Evolutionary conservation across 2,797 vertebrate species (phyloP).

Genomic region (Bucorvus abyssinicus): DNA sequence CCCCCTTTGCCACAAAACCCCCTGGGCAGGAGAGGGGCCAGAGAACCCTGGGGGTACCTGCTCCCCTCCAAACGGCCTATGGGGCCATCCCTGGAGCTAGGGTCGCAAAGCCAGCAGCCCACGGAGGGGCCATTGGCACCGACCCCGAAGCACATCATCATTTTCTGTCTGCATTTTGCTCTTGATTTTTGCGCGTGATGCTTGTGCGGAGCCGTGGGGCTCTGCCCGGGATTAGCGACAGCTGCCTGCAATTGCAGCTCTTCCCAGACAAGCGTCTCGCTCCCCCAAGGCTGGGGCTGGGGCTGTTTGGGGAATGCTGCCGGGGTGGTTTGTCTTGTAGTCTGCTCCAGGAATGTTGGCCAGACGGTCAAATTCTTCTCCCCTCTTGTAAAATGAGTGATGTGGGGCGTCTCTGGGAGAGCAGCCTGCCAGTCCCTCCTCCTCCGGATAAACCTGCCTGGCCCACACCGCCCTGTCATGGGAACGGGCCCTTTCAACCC

Average conservation of each 20-base stretch:
- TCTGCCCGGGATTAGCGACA: conserved; percentile 39
- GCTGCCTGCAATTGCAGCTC: conserved; percentile 62
- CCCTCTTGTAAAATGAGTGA: conserved; percentile 70
- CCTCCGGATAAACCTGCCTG: conserved; percentile 72
- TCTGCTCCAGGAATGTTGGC: conserved; percentile 71
- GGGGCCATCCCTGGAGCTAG: fast-evolving
- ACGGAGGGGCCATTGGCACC: fast-evolving
- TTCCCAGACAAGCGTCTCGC: conserved; percentile 63
- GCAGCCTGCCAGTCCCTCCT: conserved; percentile 62
- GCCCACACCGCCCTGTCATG: conserved; percentile 62
- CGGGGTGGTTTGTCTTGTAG: conserved; percentile 71
- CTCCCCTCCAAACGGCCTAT: not conserved
- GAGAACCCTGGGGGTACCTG: not conserved
- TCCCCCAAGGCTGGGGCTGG: conserved; percentile 67
- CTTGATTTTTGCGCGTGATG: not conserved
- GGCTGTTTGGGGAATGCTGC: conserved; percentile 70
- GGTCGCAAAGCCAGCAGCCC: not conserved
- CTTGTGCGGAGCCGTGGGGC: not conserved
- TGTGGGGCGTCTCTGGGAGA: conserved; percentile 65
- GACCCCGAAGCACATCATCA: fast-evolving
- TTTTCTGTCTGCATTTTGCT: not conserved
- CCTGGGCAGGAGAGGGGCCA: not conserved
- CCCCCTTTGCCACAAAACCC: fast-evolving
- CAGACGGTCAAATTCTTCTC: conserved; percentile 75
- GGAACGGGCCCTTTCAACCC: conserved; percentile 57